A percentile compares a stretch with the other conserved stretches of the same genome.
These are phyloP conservation scores for Cerceris rybyensis DNA, from an alignment of 2,888 invertebrate species.

Conservation along the genomic window DNA sequence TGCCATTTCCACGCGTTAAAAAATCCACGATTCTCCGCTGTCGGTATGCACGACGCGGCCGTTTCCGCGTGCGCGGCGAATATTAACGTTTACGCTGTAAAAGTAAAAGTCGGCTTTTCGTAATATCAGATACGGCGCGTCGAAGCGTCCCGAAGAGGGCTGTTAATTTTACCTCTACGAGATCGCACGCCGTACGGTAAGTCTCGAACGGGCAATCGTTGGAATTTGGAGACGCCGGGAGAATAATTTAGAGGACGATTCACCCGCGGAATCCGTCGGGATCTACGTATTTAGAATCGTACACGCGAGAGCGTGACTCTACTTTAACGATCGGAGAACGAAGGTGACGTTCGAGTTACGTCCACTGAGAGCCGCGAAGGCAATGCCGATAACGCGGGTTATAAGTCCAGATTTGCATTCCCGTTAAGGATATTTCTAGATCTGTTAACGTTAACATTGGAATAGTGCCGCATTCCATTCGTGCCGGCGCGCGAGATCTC, in stretches of 20 bases:
- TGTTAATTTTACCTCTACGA: background rate
- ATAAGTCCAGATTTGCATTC: slow-evolving; percentile 65
- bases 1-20: background rate
- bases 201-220: slow-evolving; percentile 14
- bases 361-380: background rate
- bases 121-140: background rate
- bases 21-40: background rate
- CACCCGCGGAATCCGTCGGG: slow-evolving; percentile 40
- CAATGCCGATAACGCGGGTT: slow-evolving; percentile 42
- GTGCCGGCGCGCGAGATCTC: slow-evolving; percentile 34
- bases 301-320: slow-evolving; percentile 55
- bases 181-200: slow-evolving; percentile 35
- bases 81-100: background rate
- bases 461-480: slow-evolving; percentile 63
- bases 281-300: slow-evolving; percentile 55
- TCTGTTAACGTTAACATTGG: slow-evolving; percentile 53
- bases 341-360: slow-evolving; percentile 49
- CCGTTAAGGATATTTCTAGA: slow-evolving; percentile 68
- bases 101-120: background rate
- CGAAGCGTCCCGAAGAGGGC: background rate
- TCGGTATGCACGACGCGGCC: background rate
- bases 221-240: slow-evolving; percentile 55
- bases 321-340: slow-evolving; percentile 57
- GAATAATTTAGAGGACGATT: slow-evolving; percentile 40
- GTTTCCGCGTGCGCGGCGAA: background rate